Base-by-base conservation (phyloP, 2,113 vertebrate species). In the Leucopsar rothschildi region DNA sequence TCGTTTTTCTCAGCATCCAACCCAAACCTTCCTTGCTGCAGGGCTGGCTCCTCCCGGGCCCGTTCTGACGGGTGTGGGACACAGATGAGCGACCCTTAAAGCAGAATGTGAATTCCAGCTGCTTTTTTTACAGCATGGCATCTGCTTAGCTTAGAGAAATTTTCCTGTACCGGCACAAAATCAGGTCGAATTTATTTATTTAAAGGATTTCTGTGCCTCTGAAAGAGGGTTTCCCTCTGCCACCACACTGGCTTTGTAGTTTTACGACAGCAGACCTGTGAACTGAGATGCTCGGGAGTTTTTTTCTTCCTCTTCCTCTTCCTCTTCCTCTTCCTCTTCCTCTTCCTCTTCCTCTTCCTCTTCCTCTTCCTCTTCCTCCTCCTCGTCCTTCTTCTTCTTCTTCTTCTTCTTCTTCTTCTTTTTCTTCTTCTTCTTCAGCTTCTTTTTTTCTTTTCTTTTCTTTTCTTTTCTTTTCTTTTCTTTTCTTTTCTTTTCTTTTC, bases 241-340 rank as follows among this genome's bases (percentile, higher is more conserved):
- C 81, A 71, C 56, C 69, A 10, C 1, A 3, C 3, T 8, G 42
- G 20, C 69, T 65, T 35, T 63, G 83, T 39, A 84, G 81, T 42
- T 78, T 27, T n/a, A 63, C 33, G 27, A 2, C 57, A 63, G 33
- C 68, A 55, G 52, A 57, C 4, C 37, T 2, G 4, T 6, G 33
- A 72, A 64, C 25, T 33, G 45, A 89, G 90, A 71, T 28, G 49
- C 44, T 66, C 29, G 11, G 42, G 24, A 25, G 25, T 0, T 12
- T 44, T 49, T 37, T n/a, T 16, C 15, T 15, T 2, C 0, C 1
- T 1, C 9, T 28, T 21, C 3, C 5, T 50, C 22, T n/a, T 42
- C 11, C 6, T 35, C 50, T 17, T 52, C 27, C 9, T 52, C 50
- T 3, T 27, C 49, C 13, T 27, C 25, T 27, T 50, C 5, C 5